phyloP scores from a whole-genome alignment of 37 sponge, comb jelly and placozoan species.

The Mnemiopsis leidyi region DNA sequence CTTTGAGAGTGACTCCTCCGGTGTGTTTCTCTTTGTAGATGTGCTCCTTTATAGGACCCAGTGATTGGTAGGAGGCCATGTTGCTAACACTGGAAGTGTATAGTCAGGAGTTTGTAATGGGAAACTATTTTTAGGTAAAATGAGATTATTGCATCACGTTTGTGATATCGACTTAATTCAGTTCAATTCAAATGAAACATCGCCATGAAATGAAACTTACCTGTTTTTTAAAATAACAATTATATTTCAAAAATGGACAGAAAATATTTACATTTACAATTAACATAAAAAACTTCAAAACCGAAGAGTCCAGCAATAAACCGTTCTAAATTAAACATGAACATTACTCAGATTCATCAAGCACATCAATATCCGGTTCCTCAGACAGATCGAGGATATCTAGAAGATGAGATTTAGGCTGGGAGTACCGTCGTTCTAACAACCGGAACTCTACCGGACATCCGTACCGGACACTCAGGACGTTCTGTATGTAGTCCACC shows the following conservation, averaged over 20 bases:
- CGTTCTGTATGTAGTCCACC: not conserved
- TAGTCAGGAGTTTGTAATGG: not conserved
- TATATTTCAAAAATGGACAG: too few species aligned
- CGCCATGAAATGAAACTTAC: too few species aligned
- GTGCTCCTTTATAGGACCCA: conserved; percentile 63
- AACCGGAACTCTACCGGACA: not conserved
- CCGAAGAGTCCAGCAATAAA: too few species aligned
- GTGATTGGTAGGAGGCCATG: conserved; percentile 59
- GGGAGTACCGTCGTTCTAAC: not conserved
- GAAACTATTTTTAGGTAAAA: too few species aligned
- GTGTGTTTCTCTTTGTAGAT: conserved; percentile 52
- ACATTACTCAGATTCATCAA: not conserved
- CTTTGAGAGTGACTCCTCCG: conserved; percentile 55
- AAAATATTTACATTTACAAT: too few species aligned
- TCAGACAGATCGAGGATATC: not conserved
- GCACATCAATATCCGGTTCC: not conserved
- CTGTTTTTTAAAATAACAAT: too few species aligned
- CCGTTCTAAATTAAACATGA: too few species aligned
- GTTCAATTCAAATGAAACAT: too few species aligned
- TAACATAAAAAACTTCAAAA: too few species aligned
- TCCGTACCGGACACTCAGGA: not conserved
- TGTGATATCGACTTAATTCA: too few species aligned
- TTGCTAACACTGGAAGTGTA: conserved; percentile 28
- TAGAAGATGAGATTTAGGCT: not conserved
- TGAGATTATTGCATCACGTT: too few species aligned